Conservation (phyloP, 2,888 invertebrate genomes). For the Phengaris arion region DNA sequence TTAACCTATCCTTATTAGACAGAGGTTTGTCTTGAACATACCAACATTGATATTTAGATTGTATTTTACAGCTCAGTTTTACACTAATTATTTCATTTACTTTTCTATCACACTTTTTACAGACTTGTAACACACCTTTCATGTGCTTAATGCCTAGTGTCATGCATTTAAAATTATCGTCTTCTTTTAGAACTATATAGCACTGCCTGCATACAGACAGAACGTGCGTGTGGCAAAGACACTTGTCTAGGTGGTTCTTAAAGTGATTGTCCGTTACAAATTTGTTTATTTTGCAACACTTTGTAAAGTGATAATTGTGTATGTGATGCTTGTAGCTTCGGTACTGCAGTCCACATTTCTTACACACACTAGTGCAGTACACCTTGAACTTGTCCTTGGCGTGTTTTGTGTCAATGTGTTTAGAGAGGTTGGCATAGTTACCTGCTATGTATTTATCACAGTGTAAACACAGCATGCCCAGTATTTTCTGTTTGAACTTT, state of each 20-base stretch:
- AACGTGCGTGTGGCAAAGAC: slow-evolving; percentile 14
- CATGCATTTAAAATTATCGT: slow-evolving; percentile 1
- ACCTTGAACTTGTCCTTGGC: slow-evolving; percentile 4
- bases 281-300: slow-evolving; percentile 23
- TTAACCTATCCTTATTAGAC: slow-evolving; percentile 39
- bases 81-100: slow-evolving; percentile 35
- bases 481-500: slow-evolving; percentile 20
- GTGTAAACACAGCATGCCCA: slow-evolving; percentile 34
- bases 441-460: slow-evolving; percentile 40
- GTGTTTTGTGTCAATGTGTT: slow-evolving; percentile 33
- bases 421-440: slow-evolving; percentile 9
- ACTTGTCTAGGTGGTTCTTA: slow-evolving; percentile 17
- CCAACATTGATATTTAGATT: slow-evolving; percentile 19
- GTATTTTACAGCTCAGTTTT: slow-evolving; percentile 19
- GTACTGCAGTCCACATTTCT: slow-evolving; percentile 35
- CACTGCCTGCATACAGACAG: neutral
- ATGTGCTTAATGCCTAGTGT: slow-evolving; percentile 15
- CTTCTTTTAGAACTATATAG: neutral
- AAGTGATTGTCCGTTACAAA: slow-evolving; percentile 19
- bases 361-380: slow-evolving; percentile 29
- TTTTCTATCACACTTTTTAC: slow-evolving; percentile 34
- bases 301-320: slow-evolving; percentile 35
- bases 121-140: slow-evolving; percentile 32
- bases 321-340: slow-evolving; percentile 34
- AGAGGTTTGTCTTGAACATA: slow-evolving; percentile 22